Percentiles rank a stretch among this genome's conserved stretches.
Conservation (phyloP, 2,888 invertebrate genomes). For the Elmis aenea region DNA sequence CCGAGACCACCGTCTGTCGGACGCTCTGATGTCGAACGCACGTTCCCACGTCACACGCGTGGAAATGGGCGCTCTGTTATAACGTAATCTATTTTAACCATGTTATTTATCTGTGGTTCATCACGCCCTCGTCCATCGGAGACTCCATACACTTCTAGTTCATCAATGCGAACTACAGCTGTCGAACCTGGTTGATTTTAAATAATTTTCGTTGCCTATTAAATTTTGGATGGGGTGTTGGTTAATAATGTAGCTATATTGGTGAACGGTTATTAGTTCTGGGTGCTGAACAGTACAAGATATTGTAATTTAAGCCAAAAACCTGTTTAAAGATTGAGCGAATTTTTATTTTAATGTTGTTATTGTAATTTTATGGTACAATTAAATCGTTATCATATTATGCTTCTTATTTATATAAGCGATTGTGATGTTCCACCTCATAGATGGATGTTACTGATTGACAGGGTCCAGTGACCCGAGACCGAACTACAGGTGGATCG, state of each 20-base stretch:
- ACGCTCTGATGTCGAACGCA: constrained; percentile 27
- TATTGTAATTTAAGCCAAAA: constrained; percentile 38
- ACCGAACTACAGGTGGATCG: constrained; percentile 41
- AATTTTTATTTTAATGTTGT: constrained; percentile 45
- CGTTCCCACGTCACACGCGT: constrained; percentile 31
- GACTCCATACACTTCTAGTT: constrained; percentile 44
- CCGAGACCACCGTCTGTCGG: constrained; percentile 15
- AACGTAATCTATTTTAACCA: constrained; percentile 32
- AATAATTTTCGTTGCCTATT: constrained; percentile 5
- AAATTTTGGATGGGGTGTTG: constrained; percentile 38
- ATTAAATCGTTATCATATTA: constrained; percentile 47
- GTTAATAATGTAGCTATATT: constrained; percentile 28
- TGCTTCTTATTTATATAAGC: constrained; percentile 46
- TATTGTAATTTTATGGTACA: constrained; percentile 46
- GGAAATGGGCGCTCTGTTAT: constrained; percentile 38
- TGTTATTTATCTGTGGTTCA: constrained; percentile 36
- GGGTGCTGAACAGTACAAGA: constrained; percentile 27
- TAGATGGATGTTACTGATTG: background rate
- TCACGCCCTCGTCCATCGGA: constrained; percentile 39
- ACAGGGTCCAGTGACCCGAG: constrained; percentile 36
- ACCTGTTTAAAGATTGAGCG: constrained; percentile 27
- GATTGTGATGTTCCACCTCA: constrained; percentile 18
- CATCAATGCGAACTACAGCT: constrained; percentile 27
- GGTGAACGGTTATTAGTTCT: constrained; percentile 25
- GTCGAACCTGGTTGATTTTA: constrained; percentile 1